These are phyloP conservation scores for Enteromius mattozi DNA, from an alignment of 2,797 vertebrate species.

Conservation along the genomic window DNA sequence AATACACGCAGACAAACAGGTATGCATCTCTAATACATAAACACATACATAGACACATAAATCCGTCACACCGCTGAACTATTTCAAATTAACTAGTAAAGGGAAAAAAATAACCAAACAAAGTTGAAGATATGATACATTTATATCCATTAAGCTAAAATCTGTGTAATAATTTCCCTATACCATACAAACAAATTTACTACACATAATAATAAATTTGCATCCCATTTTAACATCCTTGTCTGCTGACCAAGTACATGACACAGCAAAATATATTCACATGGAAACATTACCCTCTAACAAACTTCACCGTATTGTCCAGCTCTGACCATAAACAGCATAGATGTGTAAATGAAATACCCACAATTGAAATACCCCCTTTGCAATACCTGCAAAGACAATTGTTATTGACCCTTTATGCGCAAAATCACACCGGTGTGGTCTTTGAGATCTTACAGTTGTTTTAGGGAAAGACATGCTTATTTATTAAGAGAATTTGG, in stretches of 20 bases:
- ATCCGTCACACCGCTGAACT: background rate
- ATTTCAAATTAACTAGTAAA: background rate
- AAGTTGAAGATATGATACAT: background rate
- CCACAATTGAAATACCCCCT: background rate
- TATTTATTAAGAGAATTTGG: background rate
- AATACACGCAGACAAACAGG: constrained; percentile 36
- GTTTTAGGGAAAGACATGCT: background rate
- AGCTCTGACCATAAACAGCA: constrained; percentile 7
- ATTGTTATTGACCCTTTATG: background rate
- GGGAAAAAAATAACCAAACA: background rate
- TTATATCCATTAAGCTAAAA: background rate
- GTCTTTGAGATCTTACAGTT: too few species aligned
- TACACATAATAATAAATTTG: background rate
- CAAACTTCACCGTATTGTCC: background rate
- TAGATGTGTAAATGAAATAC: background rate
- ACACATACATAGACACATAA: background rate
- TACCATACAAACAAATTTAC: background rate
- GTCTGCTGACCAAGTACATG: background rate
- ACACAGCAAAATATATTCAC: background rate
- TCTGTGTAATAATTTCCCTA: background rate
- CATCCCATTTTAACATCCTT: background rate
- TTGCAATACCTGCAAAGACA: background rate
- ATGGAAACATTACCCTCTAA: background rate
- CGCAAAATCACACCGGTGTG: background rate
- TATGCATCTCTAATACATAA: background rate